These are phyloP conservation scores for Oceanodroma leucorhoa DNA, from an alignment of 2,797 vertebrate species.

Conservation along the genomic window DNA sequence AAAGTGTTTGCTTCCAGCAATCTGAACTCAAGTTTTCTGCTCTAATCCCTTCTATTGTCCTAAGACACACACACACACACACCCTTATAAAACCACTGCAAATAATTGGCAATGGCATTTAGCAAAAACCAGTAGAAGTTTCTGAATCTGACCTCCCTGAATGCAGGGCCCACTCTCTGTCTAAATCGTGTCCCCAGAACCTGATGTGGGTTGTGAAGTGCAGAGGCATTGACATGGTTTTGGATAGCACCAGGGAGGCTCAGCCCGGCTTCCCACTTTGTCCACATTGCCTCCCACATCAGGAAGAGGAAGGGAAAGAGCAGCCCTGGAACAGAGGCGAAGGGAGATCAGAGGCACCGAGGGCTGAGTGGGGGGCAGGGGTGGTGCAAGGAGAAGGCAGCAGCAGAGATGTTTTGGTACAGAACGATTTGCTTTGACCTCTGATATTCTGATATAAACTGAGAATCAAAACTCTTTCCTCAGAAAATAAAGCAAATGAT, in stretches of 20 bases:
- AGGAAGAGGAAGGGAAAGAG: not conserved
- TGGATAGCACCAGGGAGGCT: not conserved
- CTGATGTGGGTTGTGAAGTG: not conserved
- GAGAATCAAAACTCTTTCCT: not conserved
- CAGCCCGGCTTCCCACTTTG: not conserved
- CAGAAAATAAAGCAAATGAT: not conserved
- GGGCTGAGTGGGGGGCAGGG: not conserved
- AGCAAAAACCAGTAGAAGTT: not conserved
- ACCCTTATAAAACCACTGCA: not conserved
- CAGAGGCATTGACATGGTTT: not conserved
- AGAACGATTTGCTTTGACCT: not conserved
- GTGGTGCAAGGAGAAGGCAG: not conserved
- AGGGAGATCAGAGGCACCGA: not conserved
- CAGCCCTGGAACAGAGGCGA: not conserved
- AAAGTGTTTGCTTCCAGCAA: not conserved
- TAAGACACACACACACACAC: not conserved
- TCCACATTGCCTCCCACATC: not conserved
- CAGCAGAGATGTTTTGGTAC: not conserved
- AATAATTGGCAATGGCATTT: not conserved
- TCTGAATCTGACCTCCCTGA: not conserved
- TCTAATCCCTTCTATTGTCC: not conserved
- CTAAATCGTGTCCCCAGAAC: not conserved
- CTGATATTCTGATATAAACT: not conserved
- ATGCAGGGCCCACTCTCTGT: not conserved
- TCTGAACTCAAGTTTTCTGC: not conserved